Percentiles rank a stretch among this genome's conserved stretches.
Conservation (phyloP, 2,797 vertebrate genomes). For the Mus spretus region DNA sequence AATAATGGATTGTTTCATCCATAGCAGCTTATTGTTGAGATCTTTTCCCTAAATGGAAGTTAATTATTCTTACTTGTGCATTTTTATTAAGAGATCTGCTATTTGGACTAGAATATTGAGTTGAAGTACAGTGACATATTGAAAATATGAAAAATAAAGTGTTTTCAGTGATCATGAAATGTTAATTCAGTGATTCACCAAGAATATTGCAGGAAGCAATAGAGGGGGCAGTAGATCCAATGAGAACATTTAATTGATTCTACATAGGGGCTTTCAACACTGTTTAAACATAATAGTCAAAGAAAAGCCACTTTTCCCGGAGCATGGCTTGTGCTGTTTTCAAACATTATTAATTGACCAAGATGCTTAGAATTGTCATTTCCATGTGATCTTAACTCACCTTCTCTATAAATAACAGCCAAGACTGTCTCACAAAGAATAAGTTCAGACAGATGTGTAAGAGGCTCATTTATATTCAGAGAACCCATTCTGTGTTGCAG, state of each 20-base stretch:
- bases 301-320: slow-evolving; percentile 39
- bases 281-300: slow-evolving; percentile 55
- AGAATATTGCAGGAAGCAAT: slow-evolving; percentile 46
- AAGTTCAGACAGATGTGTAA: slow-evolving; percentile 46
- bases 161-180: slow-evolving; percentile 74
- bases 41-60: slow-evolving; percentile 84
- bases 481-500: slow-evolving; percentile 15
- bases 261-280: slow-evolving; percentile 35
- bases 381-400: slow-evolving; percentile 20
- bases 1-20: slow-evolving; percentile 85
- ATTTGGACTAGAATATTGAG: slow-evolving; percentile 82
- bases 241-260: slow-evolving; percentile 62
- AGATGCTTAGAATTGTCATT: slow-evolving; percentile 43
- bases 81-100: slow-evolving; percentile 84
- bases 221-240: slow-evolving; percentile 65
- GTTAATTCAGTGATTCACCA: slow-evolving; percentile 76
- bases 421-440: background rate
- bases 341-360: slow-evolving; percentile 7
- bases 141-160: slow-evolving; percentile 59
- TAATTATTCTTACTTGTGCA: slow-evolving; percentile 83
- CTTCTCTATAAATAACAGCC: slow-evolving; percentile 38
- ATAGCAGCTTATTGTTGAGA: slow-evolving; percentile 86
- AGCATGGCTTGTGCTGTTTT: slow-evolving; percentile 37
- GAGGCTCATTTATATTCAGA: slow-evolving; percentile 11
- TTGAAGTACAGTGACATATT: slow-evolving; percentile 75